Evolutionary conservation across 2,113 vertebrate species (phyloP), one percentile per base, ranked within the genome.

Genomic region (Phycodurus eques): DNA sequence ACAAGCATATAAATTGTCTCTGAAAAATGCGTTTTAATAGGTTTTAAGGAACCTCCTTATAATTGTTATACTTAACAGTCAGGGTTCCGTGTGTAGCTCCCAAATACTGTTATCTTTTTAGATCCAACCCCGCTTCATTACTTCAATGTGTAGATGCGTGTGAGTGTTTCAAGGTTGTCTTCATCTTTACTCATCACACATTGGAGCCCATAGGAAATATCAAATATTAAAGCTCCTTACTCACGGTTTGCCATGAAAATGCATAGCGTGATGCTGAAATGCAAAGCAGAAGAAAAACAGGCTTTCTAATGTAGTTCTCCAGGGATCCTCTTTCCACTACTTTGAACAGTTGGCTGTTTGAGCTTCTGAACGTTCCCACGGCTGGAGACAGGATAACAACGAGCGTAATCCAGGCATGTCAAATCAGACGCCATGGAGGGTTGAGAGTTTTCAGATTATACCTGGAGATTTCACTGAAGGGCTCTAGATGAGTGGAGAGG

Each of bases 121-220:
- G 57, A 20, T 33, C 51, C 43, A 8, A 47, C 7, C 31, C 57
- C 6, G 59, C 64, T 83, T 10, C 5, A 76, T 65, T 44, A 46
- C 20, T 20, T 65, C 62, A 14, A 19, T 56, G 61, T 81, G 76
- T 75, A 85, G 83, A 88, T 81, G 76, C 66, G 80, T 12, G 59
- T 69, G 83, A 80, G 70, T 83, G 76, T 89, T 84, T 89, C 84
- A 88, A 87, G 81, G 87, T 83, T 88, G 80, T 77, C 75, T 78
- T 70, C 71, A 77, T 82, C 75, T 90, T 85, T 86, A 78, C 83
- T 87, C 78, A 70, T 67, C 71, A 76, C 75, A 82, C 62, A 35
- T 75, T 14, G 27, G 71, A 77, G 71, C 82, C 80, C 85, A 79
- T 72, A 86, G 85, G 85, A 90, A 81, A 84, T 71, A 86, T 87